Evolutionary conservation across 92 coral and sea anemone species (phyloP), one percentile per base, ranked within the genome.

Genomic region (Scolanthus callimorphus): DNA sequence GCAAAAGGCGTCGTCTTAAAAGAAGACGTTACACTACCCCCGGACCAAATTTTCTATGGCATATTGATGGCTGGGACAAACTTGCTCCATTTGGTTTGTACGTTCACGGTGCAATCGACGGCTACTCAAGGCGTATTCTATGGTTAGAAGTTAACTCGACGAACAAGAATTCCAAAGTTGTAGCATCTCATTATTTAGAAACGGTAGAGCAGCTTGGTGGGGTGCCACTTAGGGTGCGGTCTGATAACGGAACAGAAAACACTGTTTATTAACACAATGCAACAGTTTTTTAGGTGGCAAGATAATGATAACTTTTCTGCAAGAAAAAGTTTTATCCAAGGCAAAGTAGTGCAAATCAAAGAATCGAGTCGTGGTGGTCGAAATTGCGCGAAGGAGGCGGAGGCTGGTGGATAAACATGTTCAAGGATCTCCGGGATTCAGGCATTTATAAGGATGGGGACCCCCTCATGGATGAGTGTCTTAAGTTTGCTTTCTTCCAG

Each of bases 71-170:
- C n/a, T n/a, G n/a, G n/a, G n/a, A n/a, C n/a, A n/a, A n/a, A n/a
- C n/a, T 46, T 20, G 52, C 52, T 6, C 88, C 82, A 20, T 81
- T 62, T 76, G 89, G 89, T 20, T 63, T 82, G 20, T 75, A 17
- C 39, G 50, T 76, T 39, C 78, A 82, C 48, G 83, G 82, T 17
- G 69, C 56, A 17, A 49, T 82, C 49, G 74, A 76, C 44, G 82
- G 79, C 38, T 82, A 51, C 53, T 76, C 76, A 23, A 63, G 90
- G 62, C 69, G 80, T 13, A 76, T 81, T 62, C 46, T 82, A 51
- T 82, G 89, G 84, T 51, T 82, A 51, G 89, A 82, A 57, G 84
- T 53, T 22, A 50, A 43, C 28, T 44, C 82, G 12, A 75, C 75
- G 13, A 75, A 64, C 60, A 70, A 76, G 59, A 70, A 82, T 53